Evolutionary conservation across 2,797 vertebrate species (phyloP).

Genomic region (Sebastes kiyomatsui): DNA sequence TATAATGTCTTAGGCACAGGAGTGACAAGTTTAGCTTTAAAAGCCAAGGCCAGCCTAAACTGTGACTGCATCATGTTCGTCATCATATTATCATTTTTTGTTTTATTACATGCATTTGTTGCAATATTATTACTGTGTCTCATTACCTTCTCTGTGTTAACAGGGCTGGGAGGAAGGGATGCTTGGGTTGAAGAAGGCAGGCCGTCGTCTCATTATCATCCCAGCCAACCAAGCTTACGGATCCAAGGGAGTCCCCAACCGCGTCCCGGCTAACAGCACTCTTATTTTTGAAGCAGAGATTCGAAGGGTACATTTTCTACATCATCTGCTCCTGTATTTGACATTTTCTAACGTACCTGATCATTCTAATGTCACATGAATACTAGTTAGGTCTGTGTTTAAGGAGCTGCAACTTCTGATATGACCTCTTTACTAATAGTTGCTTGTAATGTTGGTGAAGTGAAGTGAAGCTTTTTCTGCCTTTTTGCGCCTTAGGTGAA

Average conservation of each 20-base stretch:
- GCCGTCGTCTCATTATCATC: constrained; percentile 86
- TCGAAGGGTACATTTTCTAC: constrained; percentile 82
- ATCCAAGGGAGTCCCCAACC: constrained; percentile 87
- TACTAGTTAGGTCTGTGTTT: neutral
- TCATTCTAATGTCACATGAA: neutral
- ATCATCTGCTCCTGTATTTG: neutral
- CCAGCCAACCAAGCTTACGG: constrained; percentile 87
- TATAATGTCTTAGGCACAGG: too few relatives aligned
- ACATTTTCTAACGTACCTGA: neutral
- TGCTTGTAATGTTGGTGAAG: neutral
- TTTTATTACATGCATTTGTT: neutral
- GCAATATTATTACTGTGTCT: neutral
- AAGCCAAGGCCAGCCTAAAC: neutral
- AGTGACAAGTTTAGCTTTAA: neutral
- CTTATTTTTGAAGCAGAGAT: constrained; percentile 91
- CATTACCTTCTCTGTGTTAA: neutral
- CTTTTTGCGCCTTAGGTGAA: constrained; percentile 84
- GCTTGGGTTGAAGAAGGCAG: constrained; percentile 92
- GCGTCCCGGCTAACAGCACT: constrained; percentile 86
- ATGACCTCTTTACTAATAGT: neutral
- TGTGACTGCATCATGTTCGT: neutral
- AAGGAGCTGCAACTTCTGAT: neutral
- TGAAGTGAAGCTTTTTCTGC: neutral
- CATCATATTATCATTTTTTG: neutral
- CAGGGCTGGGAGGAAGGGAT: constrained; percentile 98